Conservation (phyloP, 23 tunicate species). For the Halocynthia roretzi region DNA sequence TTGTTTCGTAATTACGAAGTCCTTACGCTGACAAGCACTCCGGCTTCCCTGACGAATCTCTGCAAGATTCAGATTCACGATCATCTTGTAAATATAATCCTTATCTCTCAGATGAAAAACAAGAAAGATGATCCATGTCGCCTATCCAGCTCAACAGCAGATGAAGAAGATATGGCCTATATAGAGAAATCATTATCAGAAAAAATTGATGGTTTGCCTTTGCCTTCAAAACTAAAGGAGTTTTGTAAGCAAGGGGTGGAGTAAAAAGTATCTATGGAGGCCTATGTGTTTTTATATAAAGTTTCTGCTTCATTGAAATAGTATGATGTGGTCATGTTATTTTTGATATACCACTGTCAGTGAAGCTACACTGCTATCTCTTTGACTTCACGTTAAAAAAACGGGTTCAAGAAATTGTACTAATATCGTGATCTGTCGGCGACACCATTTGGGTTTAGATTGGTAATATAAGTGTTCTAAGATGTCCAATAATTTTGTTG, state of each 20-base stretch:
- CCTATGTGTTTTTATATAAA: not conserved
- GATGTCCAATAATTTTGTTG: too few species aligned
- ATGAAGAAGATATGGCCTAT: not conserved
- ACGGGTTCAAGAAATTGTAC: too few species aligned
- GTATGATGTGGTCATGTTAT: too few species aligned
- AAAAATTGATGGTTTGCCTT: conserved; percentile 30
- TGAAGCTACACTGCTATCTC: too few species aligned
- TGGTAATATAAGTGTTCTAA: too few species aligned
- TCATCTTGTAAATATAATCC: not conserved
- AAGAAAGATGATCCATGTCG: too few species aligned
- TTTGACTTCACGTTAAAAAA: too few species aligned
- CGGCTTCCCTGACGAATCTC: conserved; percentile 31
- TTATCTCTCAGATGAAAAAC: too few species aligned
- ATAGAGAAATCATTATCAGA: not conserved
- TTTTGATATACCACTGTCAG: too few species aligned
- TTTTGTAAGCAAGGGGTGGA: conserved; percentile 34
- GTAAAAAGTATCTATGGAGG: not conserved
- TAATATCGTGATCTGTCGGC: too few species aligned
- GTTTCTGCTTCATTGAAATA: too few species aligned
- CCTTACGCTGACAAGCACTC: conserved; percentile 49
- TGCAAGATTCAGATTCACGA: conserved; percentile 18
- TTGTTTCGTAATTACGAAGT: conserved; percentile 68
- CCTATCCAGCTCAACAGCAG: not conserved
- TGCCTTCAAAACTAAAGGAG: conserved; percentile 54
- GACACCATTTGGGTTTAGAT: too few species aligned